Evolutionary conservation across 2,113 vertebrate genomes (phyloP).

Genomic region (Corythaeola cristata): DNA sequence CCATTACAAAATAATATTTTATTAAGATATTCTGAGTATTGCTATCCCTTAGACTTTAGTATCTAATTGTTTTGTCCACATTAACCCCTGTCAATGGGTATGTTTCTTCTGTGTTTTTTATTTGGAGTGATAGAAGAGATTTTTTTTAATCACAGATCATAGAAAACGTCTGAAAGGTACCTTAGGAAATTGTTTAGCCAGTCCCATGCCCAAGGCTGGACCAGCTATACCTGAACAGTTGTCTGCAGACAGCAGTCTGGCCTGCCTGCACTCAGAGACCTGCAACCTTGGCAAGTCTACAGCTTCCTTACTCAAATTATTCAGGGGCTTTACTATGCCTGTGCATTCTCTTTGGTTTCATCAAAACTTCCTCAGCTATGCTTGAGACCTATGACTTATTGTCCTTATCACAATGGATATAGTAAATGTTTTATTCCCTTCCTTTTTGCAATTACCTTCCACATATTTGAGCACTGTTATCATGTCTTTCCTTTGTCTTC

Average conservation of each 20-base stretch:
- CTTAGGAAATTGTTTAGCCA: not conserved
- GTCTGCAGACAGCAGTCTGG: not conserved
- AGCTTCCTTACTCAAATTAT: not conserved
- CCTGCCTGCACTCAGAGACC: not conserved
- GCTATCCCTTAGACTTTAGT: not conserved
- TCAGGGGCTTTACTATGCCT: not conserved
- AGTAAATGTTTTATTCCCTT: not conserved
- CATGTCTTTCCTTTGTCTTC: not conserved
- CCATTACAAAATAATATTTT: not conserved
- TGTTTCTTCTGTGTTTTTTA: not conserved
- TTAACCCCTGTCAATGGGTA: not conserved
- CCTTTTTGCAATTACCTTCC: not conserved
- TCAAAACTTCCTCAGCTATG: not conserved
- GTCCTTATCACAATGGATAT: not conserved
- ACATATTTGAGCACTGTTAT: not conserved
- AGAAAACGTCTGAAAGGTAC: not conserved
- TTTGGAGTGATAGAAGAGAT: not conserved
- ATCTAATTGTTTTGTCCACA: not conserved
- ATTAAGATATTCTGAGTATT: not conserved
- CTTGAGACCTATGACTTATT: not conserved
- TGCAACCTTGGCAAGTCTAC: not conserved
- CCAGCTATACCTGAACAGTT: accelerated
- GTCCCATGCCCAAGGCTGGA: not conserved
- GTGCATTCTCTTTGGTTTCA: not conserved
- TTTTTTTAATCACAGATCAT: not conserved